These are phyloP conservation scores for Pedionomus torquatus DNA, from an alignment of 2,113 vertebrate genomes.

Conservation along the genomic window DNA sequence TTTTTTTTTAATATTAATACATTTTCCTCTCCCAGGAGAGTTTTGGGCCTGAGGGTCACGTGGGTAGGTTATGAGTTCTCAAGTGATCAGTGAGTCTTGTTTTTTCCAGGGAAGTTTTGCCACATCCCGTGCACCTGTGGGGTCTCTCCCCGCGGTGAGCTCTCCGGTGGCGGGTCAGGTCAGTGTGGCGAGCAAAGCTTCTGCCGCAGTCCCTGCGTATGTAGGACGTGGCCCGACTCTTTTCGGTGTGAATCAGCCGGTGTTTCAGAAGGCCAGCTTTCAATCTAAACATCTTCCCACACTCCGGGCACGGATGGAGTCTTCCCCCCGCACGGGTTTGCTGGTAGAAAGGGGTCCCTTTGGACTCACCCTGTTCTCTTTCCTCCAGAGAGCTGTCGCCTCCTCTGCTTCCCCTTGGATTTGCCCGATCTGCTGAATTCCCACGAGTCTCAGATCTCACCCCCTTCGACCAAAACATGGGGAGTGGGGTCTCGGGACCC, in stretches of 20 bases:
- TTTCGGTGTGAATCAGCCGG: not conserved
- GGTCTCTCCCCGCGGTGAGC: accelerated
- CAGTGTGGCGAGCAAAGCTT: not conserved
- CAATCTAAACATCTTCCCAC: not conserved
- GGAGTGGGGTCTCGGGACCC: accelerated
- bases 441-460: accelerated
- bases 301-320: not conserved
- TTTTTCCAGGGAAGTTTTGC: not conserved
- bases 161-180: not conserved
- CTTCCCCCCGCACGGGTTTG: not conserved
- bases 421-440: accelerated
- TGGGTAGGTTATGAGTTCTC: accelerated
- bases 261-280: not conserved
- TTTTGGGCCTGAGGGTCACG: accelerated
- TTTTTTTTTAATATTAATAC: too few relatives aligned
- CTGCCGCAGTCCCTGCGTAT: not conserved
- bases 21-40: not conserved
- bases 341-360: not conserved
- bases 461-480: accelerated
- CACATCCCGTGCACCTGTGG: not conserved
- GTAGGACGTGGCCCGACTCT: accelerated
- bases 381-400: accelerated
- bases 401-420: accelerated
- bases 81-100: accelerated
- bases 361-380: not conserved